Percentiles rank a stretch among this genome's conserved stretches.
Evolutionary conservation across 2,113 vertebrate species (phyloP).

Genomic region (Sebastes schlegelii): DNA sequence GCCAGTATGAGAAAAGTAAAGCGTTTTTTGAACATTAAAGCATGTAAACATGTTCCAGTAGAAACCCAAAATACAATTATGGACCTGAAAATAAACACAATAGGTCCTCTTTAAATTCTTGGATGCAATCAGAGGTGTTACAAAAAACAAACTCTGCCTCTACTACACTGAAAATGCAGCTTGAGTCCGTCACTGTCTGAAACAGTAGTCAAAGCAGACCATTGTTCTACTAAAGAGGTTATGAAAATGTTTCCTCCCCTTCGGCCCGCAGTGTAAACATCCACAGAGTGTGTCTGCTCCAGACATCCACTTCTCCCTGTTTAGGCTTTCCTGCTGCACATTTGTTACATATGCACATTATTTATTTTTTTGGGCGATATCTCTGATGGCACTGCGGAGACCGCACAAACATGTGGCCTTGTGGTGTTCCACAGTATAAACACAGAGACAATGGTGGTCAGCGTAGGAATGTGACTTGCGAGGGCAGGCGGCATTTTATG

Average conservation of each 20-base stretch:
- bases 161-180: background rate
- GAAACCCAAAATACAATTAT: too few relatives aligned
- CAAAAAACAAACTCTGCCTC: background rate
- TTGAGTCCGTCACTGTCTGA: background rate
- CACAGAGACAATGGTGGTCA: conserved; percentile 42
- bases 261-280: conserved; percentile 41
- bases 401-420: conserved; percentile 27
- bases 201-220: conserved; percentile 25
- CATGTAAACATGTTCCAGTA: too few relatives aligned
- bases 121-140: background rate
- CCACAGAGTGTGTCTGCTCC: conserved; percentile 10
- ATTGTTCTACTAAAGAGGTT: conserved; percentile 60
- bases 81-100: too few relatives aligned
- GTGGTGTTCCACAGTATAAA: conserved; percentile 11
- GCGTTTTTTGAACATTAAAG: too few relatives aligned
- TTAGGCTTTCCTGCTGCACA: conserved; percentile 24
- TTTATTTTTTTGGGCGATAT: background rate
- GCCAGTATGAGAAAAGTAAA: too few relatives aligned
- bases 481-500: conserved; percentile 23
- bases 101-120: background rate
- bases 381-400: conserved; percentile 25
- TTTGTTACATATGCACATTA: background rate
- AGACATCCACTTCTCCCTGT: conserved; percentile 9
- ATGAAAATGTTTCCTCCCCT: conserved; percentile 50
- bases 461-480: conserved; percentile 46